phyloP scores from a whole-genome alignment of 2,888 invertebrate species.

The Formica aserva region DNA sequence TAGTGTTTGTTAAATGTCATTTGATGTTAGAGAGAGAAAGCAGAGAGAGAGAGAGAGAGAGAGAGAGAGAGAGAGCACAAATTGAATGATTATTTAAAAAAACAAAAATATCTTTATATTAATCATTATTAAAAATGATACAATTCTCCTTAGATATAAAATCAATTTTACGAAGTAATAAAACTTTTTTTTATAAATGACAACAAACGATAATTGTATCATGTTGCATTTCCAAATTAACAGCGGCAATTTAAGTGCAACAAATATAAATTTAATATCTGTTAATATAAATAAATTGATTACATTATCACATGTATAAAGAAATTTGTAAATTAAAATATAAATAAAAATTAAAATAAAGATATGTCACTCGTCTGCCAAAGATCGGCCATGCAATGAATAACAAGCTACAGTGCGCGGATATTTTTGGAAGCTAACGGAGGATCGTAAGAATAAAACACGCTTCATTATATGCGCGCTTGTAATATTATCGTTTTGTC shows the following conservation, averaged over 20 bases:
- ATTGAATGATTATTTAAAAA: background rate
- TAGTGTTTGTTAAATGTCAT: background rate
- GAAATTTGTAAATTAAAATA: background rate
- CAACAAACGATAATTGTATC: background rate
- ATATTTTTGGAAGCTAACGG: conserved; percentile 57
- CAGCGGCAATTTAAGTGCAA: background rate
- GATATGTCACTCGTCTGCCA: background rate
- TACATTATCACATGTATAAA: background rate
- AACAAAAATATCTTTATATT: background rate
- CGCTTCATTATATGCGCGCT: conserved; percentile 20
- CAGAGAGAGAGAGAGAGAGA: background rate
- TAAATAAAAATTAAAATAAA: conserved; percentile 15
- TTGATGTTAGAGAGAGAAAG: background rate
- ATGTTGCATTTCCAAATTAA: background rate
- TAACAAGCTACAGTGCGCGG: conserved; percentile 9
- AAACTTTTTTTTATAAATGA: background rate
- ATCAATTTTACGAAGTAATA: background rate
- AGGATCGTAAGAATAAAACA: conserved; percentile 37
- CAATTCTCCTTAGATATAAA: background rate
- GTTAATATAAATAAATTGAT: background rate
- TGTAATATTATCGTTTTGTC: conserved; percentile 33
- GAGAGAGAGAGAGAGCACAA: background rate
- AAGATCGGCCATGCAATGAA: background rate
- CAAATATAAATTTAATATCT: background rate
- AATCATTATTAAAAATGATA: background rate